Evolutionary conservation across 2,113 vertebrate genomes (phyloP).

Genomic region (Nibea albiflora): DNA sequence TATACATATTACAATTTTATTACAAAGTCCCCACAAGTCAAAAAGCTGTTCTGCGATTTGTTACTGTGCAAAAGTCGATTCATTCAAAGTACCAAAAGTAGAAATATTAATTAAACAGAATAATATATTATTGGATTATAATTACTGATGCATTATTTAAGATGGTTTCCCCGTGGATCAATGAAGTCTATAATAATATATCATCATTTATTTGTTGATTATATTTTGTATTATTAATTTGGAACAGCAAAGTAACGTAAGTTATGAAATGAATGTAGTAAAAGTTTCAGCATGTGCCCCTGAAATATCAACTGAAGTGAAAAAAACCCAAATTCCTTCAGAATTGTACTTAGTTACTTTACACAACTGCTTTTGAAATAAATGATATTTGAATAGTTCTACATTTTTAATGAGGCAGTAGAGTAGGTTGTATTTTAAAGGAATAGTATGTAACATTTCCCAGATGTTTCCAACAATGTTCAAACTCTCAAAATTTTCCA

Average conservation of each 20-base stretch:
- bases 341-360: neutral
- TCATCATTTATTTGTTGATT: neutral
- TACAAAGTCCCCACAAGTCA: neutral
- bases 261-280: neutral
- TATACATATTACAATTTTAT: neutral
- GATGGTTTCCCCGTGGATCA: neutral
- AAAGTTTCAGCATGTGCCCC: neutral
- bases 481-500: too few species aligned
- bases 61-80: neutral
- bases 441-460: too few species aligned
- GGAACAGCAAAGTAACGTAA: neutral
- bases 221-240: neutral
- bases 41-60: neutral
- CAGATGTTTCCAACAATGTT: too few species aligned
- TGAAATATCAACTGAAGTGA: neutral
- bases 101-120: neutral
- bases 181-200: neutral
- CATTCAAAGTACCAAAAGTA: neutral
- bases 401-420: neutral
- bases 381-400: neutral
- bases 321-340: too few species aligned
- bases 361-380: neutral
- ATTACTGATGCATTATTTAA: neutral
- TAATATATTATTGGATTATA: neutral
- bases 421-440: neutral